Evolutionary conservation across 2,113 vertebrate species (phyloP).

Genomic region (Nothocercus nigrocapillus): DNA sequence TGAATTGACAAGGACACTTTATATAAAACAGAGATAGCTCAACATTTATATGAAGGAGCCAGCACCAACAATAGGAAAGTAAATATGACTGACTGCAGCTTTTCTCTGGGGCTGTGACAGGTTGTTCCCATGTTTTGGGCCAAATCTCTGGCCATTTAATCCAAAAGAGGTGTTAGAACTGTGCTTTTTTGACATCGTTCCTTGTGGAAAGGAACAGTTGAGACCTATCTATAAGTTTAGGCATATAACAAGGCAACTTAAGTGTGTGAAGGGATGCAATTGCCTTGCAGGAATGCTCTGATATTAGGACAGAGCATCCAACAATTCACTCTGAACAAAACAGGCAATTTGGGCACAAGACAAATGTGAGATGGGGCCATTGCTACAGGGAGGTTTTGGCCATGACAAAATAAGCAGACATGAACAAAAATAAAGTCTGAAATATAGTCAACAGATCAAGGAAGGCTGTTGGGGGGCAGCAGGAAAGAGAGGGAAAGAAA

Average conservation of each 20-base stretch:
- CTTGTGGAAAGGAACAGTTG: background rate
- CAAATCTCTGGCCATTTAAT: background rate
- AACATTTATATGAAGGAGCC: background rate
- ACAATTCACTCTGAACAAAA: background rate
- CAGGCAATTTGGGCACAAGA: background rate
- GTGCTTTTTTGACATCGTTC: background rate
- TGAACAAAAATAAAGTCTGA: background rate
- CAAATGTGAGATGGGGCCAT: background rate
- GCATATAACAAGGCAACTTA: background rate
- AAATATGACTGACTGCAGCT: background rate
- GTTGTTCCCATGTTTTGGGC: background rate
- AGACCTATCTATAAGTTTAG: background rate
- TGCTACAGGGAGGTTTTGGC: background rate
- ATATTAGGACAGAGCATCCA: background rate
- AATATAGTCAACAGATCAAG: background rate
- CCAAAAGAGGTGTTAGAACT: background rate
- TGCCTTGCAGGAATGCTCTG: background rate
- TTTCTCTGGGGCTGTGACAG: background rate
- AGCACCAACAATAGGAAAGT: background rate
- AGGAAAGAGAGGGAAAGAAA: rapidly evolving
- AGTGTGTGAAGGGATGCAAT: background rate
- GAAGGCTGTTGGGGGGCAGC: background rate
- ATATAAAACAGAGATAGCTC: background rate
- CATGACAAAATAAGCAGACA: background rate
- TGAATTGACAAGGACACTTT: background rate